These are phyloP conservation scores for Cassiopea xamachana DNA, from an alignment of 30 jellyfish, hydroid and myxozoan genomes.

Conservation along the genomic window DNA sequence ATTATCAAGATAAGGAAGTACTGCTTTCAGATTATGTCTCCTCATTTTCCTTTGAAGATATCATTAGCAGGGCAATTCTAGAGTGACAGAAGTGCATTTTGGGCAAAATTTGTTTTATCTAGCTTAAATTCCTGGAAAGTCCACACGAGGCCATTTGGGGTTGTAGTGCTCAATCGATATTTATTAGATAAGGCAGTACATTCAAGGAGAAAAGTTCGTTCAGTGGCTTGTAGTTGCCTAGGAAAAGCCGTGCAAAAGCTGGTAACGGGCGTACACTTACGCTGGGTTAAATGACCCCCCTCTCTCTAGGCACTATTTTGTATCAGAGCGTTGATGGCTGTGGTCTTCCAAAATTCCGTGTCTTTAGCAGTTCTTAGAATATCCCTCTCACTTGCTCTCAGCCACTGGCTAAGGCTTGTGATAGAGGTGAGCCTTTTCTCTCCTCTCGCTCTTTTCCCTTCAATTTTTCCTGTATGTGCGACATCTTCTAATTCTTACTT, in stretches of 20 bases:
- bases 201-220: too few relatives aligned
- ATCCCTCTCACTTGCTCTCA: background rate
- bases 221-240: too few relatives aligned
- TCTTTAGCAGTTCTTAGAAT: conserved; percentile 16
- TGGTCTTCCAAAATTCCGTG: conserved; percentile 18
- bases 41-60: too few relatives aligned
- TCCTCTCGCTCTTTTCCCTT: conserved; percentile 5
- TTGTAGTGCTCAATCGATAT: too few relatives aligned
- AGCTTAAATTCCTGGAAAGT: too few relatives aligned
- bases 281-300: background rate
- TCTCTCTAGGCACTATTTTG: background rate
- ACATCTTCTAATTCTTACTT: background rate
- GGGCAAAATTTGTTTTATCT: too few relatives aligned
- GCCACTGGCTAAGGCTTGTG: background rate
- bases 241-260: too few relatives aligned
- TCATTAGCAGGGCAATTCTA: too few relatives aligned
- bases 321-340: conserved; percentile 31
- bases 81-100: too few relatives aligned
- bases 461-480: background rate
- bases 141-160: too few relatives aligned
- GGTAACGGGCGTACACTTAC: background rate
- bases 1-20: background rate
- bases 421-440: background rate
- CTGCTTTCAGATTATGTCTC: background rate
- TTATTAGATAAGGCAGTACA: too few relatives aligned